These are phyloP conservation scores for Augochlora pura DNA, from an alignment of 1,140 invertebrate genomes.

Conservation along the genomic window DNA sequence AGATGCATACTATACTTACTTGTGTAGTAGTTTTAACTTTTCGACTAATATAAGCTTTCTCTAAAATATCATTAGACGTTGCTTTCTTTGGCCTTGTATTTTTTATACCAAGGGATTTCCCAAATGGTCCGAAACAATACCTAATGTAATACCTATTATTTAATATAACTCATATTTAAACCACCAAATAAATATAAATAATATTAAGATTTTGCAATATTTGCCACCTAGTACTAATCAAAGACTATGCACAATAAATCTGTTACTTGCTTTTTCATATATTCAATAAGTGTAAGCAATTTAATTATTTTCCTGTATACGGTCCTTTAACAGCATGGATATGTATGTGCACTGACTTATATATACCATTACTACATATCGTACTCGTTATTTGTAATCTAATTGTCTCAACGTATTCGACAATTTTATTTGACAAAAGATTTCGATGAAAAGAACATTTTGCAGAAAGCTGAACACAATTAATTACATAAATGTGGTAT, in stretches of 20 bases:
- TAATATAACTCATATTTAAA: not conserved
- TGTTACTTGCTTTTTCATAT: too few relatives aligned
- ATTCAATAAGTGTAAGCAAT: too few relatives aligned
- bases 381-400: not conserved
- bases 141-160: slow-evolving; percentile 73
- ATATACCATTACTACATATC: too few relatives aligned
- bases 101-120: slow-evolving; percentile 88
- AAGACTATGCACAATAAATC: too few relatives aligned
- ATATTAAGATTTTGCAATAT: too few relatives aligned
- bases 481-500: not conserved
- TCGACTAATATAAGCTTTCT: slow-evolving; percentile 86
- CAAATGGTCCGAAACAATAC: slow-evolving; percentile 89
- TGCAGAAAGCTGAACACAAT: not conserved
- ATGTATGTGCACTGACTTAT: not conserved
- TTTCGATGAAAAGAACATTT: not conserved
- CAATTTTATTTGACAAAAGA: not conserved
- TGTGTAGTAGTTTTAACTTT: slow-evolving; percentile 89
- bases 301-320: too few relatives aligned
- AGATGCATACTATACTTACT: slow-evolving; percentile 77
- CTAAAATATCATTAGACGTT: slow-evolving; percentile 85
- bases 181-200: too few relatives aligned
- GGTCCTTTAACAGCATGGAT: too few relatives aligned
- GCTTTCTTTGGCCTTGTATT: slow-evolving; percentile 88
- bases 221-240: too few relatives aligned
- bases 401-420: not conserved